Evolutionary conservation across 2,797 vertebrate genomes (phyloP).

Genomic region (Melanotaenia maccullochi): DNA sequence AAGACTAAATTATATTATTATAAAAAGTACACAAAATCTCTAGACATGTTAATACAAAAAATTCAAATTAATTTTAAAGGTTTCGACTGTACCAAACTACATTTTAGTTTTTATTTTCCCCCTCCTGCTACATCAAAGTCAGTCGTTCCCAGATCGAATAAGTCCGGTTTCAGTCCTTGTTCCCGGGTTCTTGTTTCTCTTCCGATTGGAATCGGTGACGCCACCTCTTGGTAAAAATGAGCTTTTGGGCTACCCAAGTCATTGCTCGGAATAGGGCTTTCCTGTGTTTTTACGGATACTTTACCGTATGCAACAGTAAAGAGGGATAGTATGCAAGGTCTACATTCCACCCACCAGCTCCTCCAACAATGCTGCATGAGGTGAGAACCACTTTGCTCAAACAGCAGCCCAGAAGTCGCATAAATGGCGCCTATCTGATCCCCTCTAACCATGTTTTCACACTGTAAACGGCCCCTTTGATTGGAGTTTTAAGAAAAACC

Average conservation of each 20-base stretch:
- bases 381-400: slow-evolving; percentile 72
- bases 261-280: slow-evolving; percentile 47
- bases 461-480: no score
- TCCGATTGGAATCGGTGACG: no score
- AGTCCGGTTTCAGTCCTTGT: neutral
- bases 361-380: slow-evolving; percentile 52
- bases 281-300: slow-evolving; percentile 69
- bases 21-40: neutral
- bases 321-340: slow-evolving; percentile 60
- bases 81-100: no score
- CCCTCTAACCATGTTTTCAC: no score
- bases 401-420: slow-evolving; percentile 53
- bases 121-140: slow-evolving; percentile 17
- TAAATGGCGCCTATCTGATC: neutral
- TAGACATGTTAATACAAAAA: neutral
- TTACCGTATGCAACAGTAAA: slow-evolving; percentile 46
- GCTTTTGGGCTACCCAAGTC: slow-evolving; percentile 11
- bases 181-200: no score
- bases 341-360: slow-evolving; percentile 66
- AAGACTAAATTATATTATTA: slow-evolving; percentile 10
- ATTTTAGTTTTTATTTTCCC: no score
- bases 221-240: neutral
- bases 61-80: neutral
- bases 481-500: no score
- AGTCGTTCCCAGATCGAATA: slow-evolving; percentile 1